These are phyloP conservation scores for Genyomyrus donnyi DNA, from an alignment of 2,113 vertebrate genomes.

Conservation along the genomic window DNA sequence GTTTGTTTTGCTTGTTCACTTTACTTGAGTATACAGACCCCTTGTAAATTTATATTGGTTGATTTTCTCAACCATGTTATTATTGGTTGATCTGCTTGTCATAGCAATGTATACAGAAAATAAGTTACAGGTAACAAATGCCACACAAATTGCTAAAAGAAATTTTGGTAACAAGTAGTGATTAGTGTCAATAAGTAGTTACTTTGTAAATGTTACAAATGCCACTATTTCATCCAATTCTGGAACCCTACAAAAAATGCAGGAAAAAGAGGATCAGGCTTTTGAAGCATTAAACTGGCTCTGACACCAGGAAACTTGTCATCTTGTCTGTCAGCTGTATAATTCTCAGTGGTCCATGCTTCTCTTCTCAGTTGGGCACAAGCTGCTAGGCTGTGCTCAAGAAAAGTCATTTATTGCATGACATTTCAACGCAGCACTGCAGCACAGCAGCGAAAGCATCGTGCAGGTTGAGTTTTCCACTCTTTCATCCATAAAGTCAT, in stretches of 20 bases:
- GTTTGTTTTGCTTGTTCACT: background rate
- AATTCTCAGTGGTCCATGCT: background rate
- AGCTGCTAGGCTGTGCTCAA: background rate
- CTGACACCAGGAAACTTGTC: slow-evolving; percentile 1
- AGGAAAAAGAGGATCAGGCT: background rate
- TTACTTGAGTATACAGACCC: background rate
- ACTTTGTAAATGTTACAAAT: background rate
- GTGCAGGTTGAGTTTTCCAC: background rate
- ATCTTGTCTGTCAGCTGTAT: background rate
- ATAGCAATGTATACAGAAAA: background rate
- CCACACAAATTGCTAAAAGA: background rate
- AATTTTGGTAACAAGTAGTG: background rate
- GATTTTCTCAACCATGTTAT: background rate
- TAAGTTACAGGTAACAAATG: background rate
- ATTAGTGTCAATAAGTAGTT: background rate
- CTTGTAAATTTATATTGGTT: background rate
- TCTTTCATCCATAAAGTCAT: background rate
- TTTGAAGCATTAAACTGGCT: background rate
- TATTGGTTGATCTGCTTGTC: background rate
- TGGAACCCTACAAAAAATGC: background rate
- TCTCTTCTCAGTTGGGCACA: background rate
- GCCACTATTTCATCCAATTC: background rate
- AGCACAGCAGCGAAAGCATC: background rate
- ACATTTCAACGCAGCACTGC: background rate
- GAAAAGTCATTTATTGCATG: background rate